Base-by-base conservation (phyloP, 1,140 invertebrate genomes). In the Palaemon carinicauda region DNA sequence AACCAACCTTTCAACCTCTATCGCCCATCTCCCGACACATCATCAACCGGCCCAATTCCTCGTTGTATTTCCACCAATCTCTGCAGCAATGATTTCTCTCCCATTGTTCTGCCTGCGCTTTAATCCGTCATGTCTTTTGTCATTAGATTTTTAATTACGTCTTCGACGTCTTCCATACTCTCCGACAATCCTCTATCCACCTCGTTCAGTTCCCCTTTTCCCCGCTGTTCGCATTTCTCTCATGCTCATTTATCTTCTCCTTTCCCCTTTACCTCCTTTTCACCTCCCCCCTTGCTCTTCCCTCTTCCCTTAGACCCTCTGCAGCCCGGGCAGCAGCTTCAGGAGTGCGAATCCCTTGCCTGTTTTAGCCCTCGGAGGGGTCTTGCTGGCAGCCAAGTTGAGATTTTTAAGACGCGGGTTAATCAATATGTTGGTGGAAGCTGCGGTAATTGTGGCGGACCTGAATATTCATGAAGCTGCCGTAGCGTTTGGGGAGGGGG, bases 391-490 rank as follows among this genome's bases (percentile, higher is more conserved):
- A 15, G 86, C 50, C 79, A 19, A 21, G 80, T 87, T 14, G 12
- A 80, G 54, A 87, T 79, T 87, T 87, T 87, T 87, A 79, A 87
- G 86, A 87, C 86, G 74, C 14, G 80, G 80, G 86, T 87, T 87
- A 87, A 87, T 87, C 86, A 87, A 87, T 87, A 87, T 87, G 86
- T 87, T 87, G 86, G 86, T 87, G 86, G 86, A 87, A 82, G 86
- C 86, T 87, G 86, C 33, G 86, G 86, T 87, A 87, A 87, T 87
- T 87, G 86, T 78, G 86, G 86, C 71, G 14, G 53, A 69, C 27
- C 80, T 82, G 86, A 82, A 87, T 87, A 87, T 87, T 87, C 86
- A 87, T 87, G 86, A 87, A 56, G 31, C 65, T 31, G 33, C 29
- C 60, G 52, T 77, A 52, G 29, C 56, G 71, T 29, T 69, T 52